phyloP scores from a whole-genome alignment of 2,113 vertebrate genomes.

The Clarias macrocephalus region DNA sequence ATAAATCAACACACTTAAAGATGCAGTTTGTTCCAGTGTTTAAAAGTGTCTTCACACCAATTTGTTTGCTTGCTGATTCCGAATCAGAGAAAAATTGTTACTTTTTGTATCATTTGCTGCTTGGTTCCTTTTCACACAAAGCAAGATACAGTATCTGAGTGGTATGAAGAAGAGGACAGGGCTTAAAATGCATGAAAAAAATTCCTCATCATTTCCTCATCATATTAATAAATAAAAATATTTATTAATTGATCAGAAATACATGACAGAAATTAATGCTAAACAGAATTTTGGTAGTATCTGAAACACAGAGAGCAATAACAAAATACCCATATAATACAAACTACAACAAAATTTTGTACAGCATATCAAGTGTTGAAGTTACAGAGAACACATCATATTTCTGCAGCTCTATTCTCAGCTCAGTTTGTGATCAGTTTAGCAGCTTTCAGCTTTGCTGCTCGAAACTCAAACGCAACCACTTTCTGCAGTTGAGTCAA shows the following conservation, averaged over 20 bases:
- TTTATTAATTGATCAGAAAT: not conserved
- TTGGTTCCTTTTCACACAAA: not conserved
- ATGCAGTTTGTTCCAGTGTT: not conserved
- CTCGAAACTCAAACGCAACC: not conserved
- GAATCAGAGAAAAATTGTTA: not conserved
- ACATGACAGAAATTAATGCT: not conserved
- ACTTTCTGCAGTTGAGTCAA: not conserved
- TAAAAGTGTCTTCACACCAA: not conserved
- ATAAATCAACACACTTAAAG: not conserved
- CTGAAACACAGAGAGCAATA: not conserved
- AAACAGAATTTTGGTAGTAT: not conserved
- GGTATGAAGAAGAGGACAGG: not conserved
- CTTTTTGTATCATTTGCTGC: not conserved
- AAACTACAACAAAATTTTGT: not conserved
- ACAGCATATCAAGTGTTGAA: not conserved
- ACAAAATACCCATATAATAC: not conserved
- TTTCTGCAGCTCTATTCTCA: not conserved
- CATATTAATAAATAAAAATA: too few relatives aligned
- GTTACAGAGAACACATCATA: not conserved
- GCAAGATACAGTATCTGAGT: not conserved
- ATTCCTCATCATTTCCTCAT: too few relatives aligned
- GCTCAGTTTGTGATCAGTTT: not conserved
- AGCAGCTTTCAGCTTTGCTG: not conserved
- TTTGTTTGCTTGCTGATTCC: constrained; percentile 1
- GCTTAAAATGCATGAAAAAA: not conserved